A percentile compares a stretch with the other conserved stretches of the same genome.
Conservation (phyloP, 53 echinoderm and acorn worm species). For the Hippasteria phrygiana region DNA sequence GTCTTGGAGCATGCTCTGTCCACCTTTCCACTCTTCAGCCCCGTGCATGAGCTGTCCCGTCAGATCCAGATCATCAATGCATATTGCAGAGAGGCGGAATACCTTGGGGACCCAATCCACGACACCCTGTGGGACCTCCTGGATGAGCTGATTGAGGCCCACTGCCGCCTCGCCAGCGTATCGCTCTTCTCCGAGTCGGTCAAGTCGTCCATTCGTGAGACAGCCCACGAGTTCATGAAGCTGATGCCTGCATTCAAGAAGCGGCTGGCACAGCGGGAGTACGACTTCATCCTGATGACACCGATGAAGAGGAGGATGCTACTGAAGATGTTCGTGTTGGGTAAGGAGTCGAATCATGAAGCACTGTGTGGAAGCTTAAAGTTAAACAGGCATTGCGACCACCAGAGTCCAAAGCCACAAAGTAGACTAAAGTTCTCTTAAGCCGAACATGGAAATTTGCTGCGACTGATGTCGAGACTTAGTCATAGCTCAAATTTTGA, state of each 20-base stretch:
- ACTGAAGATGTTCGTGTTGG: conserved; percentile 93
- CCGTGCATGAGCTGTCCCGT: conserved; percentile 91
- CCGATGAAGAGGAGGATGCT: conserved; percentile 91
- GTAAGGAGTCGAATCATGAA: conserved; percentile 43
- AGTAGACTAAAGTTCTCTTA: background rate
- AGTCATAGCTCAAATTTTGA: too few species aligned
- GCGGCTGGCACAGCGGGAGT: conserved; percentile 95
- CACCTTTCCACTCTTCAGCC: conserved; percentile 90
- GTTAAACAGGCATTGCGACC: background rate
- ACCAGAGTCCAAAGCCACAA: background rate
- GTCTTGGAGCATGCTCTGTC: conserved; percentile 91
- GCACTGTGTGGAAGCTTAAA: background rate
- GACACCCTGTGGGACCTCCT: conserved; percentile 97
- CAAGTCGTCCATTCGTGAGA: conserved; percentile 91
- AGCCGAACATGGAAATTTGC: too few species aligned
- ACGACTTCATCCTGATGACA: conserved; percentile 94
- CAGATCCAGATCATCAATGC: conserved; percentile 99
- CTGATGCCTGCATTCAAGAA: conserved; percentile 94
- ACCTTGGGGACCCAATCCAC: conserved; percentile 88
- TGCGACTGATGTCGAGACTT: too few species aligned
- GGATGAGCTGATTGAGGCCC: conserved; percentile 98
- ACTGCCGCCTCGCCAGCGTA: conserved; percentile 82
- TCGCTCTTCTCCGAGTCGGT: conserved; percentile 93
- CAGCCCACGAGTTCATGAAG: conserved; percentile 90
- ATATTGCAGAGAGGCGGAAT: conserved; percentile 95